Conservation (phyloP, 2,113 vertebrate species). For the Mystacornis crossleyi region DNA sequence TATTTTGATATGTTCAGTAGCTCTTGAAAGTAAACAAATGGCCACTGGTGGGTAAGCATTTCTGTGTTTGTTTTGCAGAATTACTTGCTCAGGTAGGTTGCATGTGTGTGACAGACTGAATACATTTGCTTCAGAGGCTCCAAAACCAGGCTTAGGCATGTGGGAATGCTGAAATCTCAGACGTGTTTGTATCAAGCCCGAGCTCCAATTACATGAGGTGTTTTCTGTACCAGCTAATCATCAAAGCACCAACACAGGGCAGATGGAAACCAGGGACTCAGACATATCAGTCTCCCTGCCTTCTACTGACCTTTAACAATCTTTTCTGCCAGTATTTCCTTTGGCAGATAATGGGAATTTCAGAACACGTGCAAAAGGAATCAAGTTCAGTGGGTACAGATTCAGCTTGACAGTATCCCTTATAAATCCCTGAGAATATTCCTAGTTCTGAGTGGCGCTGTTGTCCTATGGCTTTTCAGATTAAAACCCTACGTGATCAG, state of each 20-base stretch:
- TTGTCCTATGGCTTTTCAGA: not conserved
- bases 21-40: conserved; percentile 19
- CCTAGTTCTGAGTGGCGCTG: accelerated
- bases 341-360: not conserved
- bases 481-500: not conserved
- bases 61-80: conserved; percentile 10
- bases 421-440: not conserved
- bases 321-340: not conserved
- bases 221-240: not conserved
- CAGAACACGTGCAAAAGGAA: not conserved
- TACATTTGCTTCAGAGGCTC: not conserved
- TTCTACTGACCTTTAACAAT: not conserved
- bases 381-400: not conserved
- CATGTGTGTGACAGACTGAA: not conserved
- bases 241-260: not conserved
- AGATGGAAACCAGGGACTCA: not conserved
- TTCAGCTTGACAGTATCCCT: not conserved
- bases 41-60: not conserved
- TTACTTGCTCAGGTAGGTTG: not conserved
- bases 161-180: not conserved
- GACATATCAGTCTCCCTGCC: not conserved
- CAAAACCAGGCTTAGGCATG: not conserved
- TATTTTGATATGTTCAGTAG: conserved; percentile 20
- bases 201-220: not conserved
- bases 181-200: accelerated